Evolutionary conservation across 2,113 vertebrate genomes (phyloP).

Genomic region (Mesoclemmys tuberculata): DNA sequence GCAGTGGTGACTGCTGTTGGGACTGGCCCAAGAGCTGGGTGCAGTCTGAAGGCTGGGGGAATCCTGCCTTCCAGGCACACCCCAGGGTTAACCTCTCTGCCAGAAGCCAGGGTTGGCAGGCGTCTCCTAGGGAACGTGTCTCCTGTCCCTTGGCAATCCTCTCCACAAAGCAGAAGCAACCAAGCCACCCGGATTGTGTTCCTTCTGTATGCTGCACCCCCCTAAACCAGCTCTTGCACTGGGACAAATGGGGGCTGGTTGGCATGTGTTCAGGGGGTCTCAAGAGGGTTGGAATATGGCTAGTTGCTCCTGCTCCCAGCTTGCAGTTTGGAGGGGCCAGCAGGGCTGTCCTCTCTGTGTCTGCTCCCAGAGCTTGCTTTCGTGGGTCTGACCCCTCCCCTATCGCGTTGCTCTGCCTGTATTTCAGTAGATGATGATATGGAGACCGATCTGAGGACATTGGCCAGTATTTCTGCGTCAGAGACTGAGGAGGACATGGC

Average conservation of each 20-base stretch:
- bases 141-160: neutral
- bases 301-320: neutral
- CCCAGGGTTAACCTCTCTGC: neutral
- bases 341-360: neutral
- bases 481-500: slow-evolving; percentile 86
- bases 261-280: neutral
- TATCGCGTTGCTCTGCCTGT: neutral
- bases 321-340: neutral
- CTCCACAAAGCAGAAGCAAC: neutral
- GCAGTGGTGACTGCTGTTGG: neutral
- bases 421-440: slow-evolving; percentile 79
- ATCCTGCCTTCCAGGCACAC: neutral
- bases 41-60: neutral
- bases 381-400: neutral
- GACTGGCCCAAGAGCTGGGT: neutral
- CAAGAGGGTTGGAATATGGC: neutral
- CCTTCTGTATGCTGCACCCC: neutral
- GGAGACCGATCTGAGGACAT: slow-evolving; percentile 75
- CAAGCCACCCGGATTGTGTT: neutral
- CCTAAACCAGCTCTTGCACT: neutral
- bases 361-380: neutral
- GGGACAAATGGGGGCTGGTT: neutral
- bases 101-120: neutral
- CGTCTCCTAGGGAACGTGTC: neutral
- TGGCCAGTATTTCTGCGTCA: slow-evolving; percentile 76